Base-by-base conservation (phyloP, 2,888 invertebrate genomes). In the Tiphia femorata region DNA sequence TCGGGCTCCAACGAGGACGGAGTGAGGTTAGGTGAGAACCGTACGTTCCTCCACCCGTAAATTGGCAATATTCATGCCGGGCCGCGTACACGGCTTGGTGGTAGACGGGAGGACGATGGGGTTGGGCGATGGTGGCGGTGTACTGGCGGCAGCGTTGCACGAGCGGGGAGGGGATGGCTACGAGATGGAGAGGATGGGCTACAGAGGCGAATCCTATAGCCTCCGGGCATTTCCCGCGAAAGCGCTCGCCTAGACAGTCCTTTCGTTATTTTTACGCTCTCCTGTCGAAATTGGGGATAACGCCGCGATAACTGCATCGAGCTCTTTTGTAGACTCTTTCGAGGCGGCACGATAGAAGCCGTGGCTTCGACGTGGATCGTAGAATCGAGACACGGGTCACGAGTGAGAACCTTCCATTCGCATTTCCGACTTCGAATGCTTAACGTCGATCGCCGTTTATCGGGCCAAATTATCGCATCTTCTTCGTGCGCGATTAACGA, bases 21-120 rank as follows among this genome's bases (percentile, higher is more conserved):
- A 58, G 64, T 49, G 59, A 65, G 68, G 67, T 72, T 74, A 67
- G 70, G 67, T 65, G 72, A 73, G 70, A 74, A 75, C 73, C 73
- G 75, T 75, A 76, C 72, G 75, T 76, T 76, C 70, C 69, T 70
- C 67, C 60, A 64, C 61, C 70, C 75, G 72, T 75, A 76, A 77
- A 77, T 75, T 78, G 77, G 72, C 74, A 73, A 75, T 77, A 73
- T 77, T 77, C 75, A 76, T 76, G 72, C 74, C 69, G 67, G 55
- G 68, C 70, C 68, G 69, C 71, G 71, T 70, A 71, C 69, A 65
- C 72, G 68, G 59, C 61, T 63, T 63, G 43, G 35, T 35, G 51
- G 27, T 6, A 33, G 33, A n/a, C 8, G 12, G 33, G 12, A 33
- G 33, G 8, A 14, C 12, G 33, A 33, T 14, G 25, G 44, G 40